phyloP scores from a whole-genome alignment of 2,113 vertebrate species.

The Ceyx margarethae region DNA sequence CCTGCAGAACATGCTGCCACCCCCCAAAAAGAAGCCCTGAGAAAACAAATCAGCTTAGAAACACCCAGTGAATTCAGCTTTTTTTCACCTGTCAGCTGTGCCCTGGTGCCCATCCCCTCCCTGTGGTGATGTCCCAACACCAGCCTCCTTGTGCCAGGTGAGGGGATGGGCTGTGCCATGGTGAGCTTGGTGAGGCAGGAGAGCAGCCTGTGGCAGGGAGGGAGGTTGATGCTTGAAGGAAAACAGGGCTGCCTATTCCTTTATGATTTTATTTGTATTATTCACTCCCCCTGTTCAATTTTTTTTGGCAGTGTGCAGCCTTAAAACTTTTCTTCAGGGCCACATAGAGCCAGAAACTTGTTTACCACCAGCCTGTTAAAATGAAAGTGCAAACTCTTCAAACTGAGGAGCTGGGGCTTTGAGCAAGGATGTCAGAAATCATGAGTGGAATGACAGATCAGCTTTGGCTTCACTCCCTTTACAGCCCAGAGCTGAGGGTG shows the following conservation, averaged over 20 bases:
- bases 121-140: accelerated
- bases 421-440: neutral
- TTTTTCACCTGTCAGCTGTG: neutral
- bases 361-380: neutral
- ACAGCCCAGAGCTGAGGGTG: neutral
- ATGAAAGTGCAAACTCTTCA: neutral
- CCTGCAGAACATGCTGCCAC: neutral
- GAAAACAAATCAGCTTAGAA: neutral
- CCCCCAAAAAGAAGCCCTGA: neutral
- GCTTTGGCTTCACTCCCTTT: neutral
- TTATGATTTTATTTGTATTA: neutral
- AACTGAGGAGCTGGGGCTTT: neutral
- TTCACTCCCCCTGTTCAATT: accelerated
- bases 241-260: neutral
- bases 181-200: neutral
- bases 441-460: neutral
- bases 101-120: neutral
- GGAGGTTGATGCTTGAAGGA: neutral
- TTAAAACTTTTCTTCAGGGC: neutral
- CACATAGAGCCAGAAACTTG: neutral
- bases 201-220: neutral
- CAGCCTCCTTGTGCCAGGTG: neutral
- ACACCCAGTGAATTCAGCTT: neutral
- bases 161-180: neutral
- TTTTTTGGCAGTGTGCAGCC: neutral